These are phyloP conservation scores for Suricata suricatta DNA, from an alignment of 2,113 vertebrate species.

Conservation along the genomic window DNA sequence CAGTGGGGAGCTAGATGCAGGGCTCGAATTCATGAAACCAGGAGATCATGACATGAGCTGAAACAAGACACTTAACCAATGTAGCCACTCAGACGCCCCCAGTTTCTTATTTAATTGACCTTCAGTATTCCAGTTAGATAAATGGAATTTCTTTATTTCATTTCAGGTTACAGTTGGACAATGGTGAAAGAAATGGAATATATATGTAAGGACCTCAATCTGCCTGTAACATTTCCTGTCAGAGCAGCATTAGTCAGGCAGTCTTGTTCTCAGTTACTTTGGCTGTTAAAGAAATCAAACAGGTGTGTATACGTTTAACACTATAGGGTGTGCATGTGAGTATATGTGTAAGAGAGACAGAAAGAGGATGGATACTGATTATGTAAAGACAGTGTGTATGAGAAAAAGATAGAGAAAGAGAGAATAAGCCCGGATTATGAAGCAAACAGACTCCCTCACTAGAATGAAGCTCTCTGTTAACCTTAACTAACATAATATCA, in stretches of 20 bases:
- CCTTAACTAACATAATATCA: neutral
- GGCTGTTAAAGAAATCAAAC: slow-evolving; percentile 91
- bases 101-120: slow-evolving; percentile 34
- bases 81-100: too few relatives aligned
- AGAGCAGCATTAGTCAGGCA: slow-evolving; percentile 89
- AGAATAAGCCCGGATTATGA: neutral
- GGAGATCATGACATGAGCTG: too few relatives aligned
- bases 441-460: neutral
- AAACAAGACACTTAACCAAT: too few relatives aligned
- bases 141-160: slow-evolving; percentile 29
- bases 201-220: slow-evolving; percentile 84
- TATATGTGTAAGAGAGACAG: neutral
- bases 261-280: slow-evolving; percentile 88
- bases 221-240: slow-evolving; percentile 93
- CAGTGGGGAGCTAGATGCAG: too few relatives aligned
- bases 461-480: neutral
- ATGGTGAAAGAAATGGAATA: slow-evolving; percentile 92
- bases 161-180: slow-evolving; percentile 92
- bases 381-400: neutral
- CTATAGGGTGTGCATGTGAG: neutral
- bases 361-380: neutral
- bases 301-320: slow-evolving; percentile 83
- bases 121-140: neutral
- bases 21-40: too few relatives aligned
- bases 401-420: neutral